Evolutionary conservation across 1,140 invertebrate genomes (phyloP), one percentile per base, ranked within the genome.

Genomic region (Micrasema longulum): DNA sequence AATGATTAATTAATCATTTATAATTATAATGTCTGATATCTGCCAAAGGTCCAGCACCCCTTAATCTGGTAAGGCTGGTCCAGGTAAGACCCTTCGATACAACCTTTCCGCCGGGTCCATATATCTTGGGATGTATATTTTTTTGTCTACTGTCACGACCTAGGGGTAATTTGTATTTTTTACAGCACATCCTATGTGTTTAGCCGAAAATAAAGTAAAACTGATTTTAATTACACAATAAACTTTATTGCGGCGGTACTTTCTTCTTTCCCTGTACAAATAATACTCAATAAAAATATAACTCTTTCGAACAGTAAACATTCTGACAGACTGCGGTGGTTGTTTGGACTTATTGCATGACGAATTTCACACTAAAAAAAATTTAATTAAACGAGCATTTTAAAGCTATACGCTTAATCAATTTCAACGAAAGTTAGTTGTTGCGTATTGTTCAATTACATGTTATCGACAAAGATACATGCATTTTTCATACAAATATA

Each of bases 141-240:
- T 62, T 38, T 62, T 62, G 57, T 62, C 23, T 43, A 22, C 57
- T 62, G 57, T 62, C 57, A 43, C 57, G 57, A 62, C 57, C 57
- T 43, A 22, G 9, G 57, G 35, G 36, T 62, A 62, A 62, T 62
- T 62, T 43, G 35, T 62, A 23, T 43, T 62, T n/a, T 62, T 62
- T 62, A 62, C 35, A 62, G 38, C 38, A 62, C 57, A 23, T 10
- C 57, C 35, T 43, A 62, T 62, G 57, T 62, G 57, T 62, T 62
- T 62, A 62, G 22, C 57, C 57, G 57, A 62, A 62, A 43, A 62
- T 43, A 62, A 62, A 43, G 38, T 62, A n/a, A 62, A 62, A 43
- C 57, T 43, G 57, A 62, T 62, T 62, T 62, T 43, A 62, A 62
- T 62, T 11, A 22, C 38, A 31, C 57, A 62, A 62, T 62, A 62